Percentiles rank a stretch among this genome's conserved stretches.
These are phyloP conservation scores for Brachyptera putata DNA, from an alignment of 2,888 invertebrate genomes.

Conservation along the genomic window DNA sequence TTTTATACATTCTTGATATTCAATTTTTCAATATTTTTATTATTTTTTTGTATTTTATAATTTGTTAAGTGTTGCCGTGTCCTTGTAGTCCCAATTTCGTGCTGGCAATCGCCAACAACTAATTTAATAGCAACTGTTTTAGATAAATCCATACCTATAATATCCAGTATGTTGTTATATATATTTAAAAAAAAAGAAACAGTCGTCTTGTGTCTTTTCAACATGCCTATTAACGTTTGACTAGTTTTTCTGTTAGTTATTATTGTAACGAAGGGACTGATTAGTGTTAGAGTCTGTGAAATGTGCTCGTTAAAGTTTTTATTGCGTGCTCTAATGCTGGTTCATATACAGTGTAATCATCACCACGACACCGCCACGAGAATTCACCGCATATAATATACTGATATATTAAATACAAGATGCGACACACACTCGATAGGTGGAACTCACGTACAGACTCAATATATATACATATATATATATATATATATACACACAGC, in stretches of 20 bases:
- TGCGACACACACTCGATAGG: too few species aligned
- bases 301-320: slow-evolving; percentile 19
- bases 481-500: too few species aligned
- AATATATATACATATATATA: too few species aligned
- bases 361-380: neutral
- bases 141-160: neutral
- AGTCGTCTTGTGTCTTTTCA: slow-evolving; percentile 17
- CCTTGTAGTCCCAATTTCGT: slow-evolving; percentile 18
- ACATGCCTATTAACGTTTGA: slow-evolving; percentile 19
- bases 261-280: slow-evolving; percentile 22
- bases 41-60: neutral
- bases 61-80: slow-evolving; percentile 12
- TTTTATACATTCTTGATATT: neutral
- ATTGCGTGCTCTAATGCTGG: slow-evolving; percentile 21
- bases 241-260: slow-evolving; percentile 15
- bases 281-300: slow-evolving; percentile 18
- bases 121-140: slow-evolving; percentile 17
- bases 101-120: slow-evolving; percentile 18
- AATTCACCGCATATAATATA: neutral
- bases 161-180: slow-evolving; percentile 16
- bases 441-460: too few species aligned
- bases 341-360: slow-evolving; percentile 19
- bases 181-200: slow-evolving; percentile 3
- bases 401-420: too few species aligned
- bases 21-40: neutral